Base-by-base conservation (phyloP, 2,797 vertebrate genomes). In the Gouania willdenowi region DNA sequence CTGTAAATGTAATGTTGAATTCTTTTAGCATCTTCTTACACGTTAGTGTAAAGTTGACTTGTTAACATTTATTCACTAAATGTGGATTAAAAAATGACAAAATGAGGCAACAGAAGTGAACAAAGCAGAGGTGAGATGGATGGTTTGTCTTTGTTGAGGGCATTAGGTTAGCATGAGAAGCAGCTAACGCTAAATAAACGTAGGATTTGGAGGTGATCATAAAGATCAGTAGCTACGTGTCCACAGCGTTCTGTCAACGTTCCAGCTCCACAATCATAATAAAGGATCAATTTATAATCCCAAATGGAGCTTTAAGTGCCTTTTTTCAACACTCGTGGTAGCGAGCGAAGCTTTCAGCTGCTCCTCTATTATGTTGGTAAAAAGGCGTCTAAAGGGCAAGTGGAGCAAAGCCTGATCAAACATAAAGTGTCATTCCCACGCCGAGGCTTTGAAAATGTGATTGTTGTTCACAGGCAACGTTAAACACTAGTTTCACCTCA, bases 391-490 rank as follows among this genome's bases (percentile, higher is more conserved):
- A 58, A 71, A 65, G 51, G 47, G 46, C 46, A 73, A 79, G 71
- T 81, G 73, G 71, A 83, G 75, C 74, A 36, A 81, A 73, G n/a
- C 74, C 58, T 79, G 79, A 79, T 76, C 64, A 86, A 84, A 84
- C 73, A 79, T 44, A 76, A 84, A 74, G 77, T 79, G 71, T 72
- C 69, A 78, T 85, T 87, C 82, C 84, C 86, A 83, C 71, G 77
- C 71, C 58, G 53, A 82, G 82, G 60, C 66, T 82, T 74, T 79
- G 46, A 75, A 63, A 58, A 72, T 54, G 28, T 67, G 62, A 85
- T 88, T 77, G 75, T 73, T 70, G 61, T 74, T n/a, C 66, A 70
- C 66, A 72, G 64, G 76, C n/a, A n/a, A n/a, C n/a, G 53, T 62
- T 60, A 71, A 68, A 71, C 58, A 52, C 58, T 6, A 53, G 76